These are phyloP conservation scores for Falco peregrinus DNA, from an alignment of 2,797 vertebrate species.

Conservation along the genomic window DNA sequence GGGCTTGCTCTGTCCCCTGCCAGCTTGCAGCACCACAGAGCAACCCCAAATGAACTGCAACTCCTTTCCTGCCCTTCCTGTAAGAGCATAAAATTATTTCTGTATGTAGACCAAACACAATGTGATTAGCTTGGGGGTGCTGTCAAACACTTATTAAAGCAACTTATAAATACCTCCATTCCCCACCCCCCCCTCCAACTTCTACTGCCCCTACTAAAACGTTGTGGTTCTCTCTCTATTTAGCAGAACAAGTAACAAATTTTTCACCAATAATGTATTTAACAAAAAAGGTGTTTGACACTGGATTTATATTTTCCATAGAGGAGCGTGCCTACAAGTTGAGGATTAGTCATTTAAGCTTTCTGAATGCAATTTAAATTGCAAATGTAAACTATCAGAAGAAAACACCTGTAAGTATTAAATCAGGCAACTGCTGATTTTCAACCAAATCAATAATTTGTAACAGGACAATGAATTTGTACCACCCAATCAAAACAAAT, in stretches of 20 bases:
- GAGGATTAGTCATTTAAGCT: slow-evolving; percentile 67
- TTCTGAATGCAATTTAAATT: slow-evolving; percentile 77
- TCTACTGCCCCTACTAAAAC: not conserved
- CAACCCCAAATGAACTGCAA: not conserved
- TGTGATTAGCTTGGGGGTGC: not conserved
- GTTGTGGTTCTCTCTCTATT: not conserved
- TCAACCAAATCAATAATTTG: slow-evolving; percentile 78
- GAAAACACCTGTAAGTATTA: slow-evolving; percentile 78
- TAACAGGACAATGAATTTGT: slow-evolving; percentile 73
- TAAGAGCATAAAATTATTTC: not conserved
- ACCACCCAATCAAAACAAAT: slow-evolving; percentile 74
- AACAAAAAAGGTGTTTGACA: slow-evolving; percentile 19
- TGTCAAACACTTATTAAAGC: not conserved
- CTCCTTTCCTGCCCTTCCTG: not conserved
- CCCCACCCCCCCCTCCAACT: rapidly evolving
- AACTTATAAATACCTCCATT: not conserved
- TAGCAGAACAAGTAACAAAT: not conserved
- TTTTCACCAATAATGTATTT: not conserved
- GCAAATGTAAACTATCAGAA: slow-evolving; percentile 80
- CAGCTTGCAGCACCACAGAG: not conserved
- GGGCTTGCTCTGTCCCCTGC: not conserved
- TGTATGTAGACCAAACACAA: not conserved
- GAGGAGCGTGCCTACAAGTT: slow-evolving; percentile 25
- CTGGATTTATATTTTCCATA: slow-evolving; percentile 48
- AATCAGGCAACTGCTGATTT: slow-evolving; percentile 70